Evolutionary conservation across 2,888 invertebrate species (phyloP).

Genomic region (Metellina segmentata): DNA sequence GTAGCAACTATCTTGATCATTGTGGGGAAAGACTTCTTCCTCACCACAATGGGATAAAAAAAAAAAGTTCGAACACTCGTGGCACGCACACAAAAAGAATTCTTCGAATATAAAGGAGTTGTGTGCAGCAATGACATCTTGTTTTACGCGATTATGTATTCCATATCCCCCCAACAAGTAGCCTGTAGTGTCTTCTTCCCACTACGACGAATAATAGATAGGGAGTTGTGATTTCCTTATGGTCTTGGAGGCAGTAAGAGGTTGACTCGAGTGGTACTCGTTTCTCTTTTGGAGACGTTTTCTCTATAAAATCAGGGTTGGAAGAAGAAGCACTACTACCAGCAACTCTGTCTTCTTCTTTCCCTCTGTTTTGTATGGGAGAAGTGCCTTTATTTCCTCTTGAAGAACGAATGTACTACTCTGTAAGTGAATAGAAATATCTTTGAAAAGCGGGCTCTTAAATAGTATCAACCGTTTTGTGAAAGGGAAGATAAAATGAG

Average conservation of each 20-base stretch:
- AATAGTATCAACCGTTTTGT: no score
- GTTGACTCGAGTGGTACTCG: not conserved
- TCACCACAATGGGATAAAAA: not conserved
- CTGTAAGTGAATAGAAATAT: no score
- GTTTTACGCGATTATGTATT: conserved; percentile 27
- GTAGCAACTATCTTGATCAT: conserved; percentile 22
- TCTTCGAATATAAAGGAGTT: conserved; percentile 18
- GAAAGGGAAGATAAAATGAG: no score
- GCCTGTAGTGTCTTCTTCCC: not conserved
- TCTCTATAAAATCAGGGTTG: not conserved
- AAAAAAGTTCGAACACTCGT: not conserved
- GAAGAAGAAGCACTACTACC: not conserved
- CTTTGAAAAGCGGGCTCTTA: no score
- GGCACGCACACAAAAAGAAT: not conserved
- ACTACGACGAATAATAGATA: conserved; percentile 14
- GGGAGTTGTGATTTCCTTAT: not conserved
- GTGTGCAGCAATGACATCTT: conserved; percentile 3
- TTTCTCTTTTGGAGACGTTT: not conserved
- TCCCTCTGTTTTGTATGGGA: no score
- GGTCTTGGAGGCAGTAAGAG: not conserved
- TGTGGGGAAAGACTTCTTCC: not conserved
- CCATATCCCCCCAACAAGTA: not conserved
- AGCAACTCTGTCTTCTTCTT: no score
- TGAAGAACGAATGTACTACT: no score
- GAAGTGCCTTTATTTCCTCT: no score